These are phyloP conservation scores for Corythornis vintsioides DNA, from an alignment of 2,113 vertebrate genomes.

Conservation along the genomic window DNA sequence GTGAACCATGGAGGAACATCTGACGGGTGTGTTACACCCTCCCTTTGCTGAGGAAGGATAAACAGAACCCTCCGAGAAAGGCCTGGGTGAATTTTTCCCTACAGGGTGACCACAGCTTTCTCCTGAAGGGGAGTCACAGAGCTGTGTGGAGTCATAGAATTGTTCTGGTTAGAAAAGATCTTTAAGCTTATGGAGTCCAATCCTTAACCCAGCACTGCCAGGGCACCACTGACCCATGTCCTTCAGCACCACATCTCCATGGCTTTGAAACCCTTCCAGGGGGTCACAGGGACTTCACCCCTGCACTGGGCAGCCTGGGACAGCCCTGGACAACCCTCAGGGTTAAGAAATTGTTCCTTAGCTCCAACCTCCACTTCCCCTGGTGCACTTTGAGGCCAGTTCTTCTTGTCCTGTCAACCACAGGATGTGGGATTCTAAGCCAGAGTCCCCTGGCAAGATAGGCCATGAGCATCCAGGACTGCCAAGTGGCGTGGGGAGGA, in stretches of 20 bases:
- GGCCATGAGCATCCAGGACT: background rate
- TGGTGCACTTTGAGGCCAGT: background rate
- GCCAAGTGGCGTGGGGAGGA: background rate
- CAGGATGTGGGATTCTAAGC: background rate
- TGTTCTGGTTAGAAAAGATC: background rate
- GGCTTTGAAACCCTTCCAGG: background rate
- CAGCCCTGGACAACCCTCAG: too few relatives aligned
- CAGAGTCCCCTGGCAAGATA: rapidly evolving
- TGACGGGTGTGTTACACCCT: slow-evolving; percentile 80
- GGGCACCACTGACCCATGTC: background rate
- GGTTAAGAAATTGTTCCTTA: slow-evolving; percentile 6
- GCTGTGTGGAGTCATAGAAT: rapidly evolving
- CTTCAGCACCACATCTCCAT: background rate
- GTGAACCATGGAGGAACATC: slow-evolving; percentile 80
- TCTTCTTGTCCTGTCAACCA: background rate
- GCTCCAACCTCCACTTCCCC: too few relatives aligned
- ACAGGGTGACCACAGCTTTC: background rate
- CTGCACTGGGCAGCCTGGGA: too few relatives aligned
- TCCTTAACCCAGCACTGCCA: background rate
- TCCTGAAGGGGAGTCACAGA: background rate
- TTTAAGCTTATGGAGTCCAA: background rate
- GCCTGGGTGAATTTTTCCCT: too few relatives aligned
- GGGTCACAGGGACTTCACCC: background rate
- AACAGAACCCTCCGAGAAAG: rapidly evolving
- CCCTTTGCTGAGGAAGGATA: rapidly evolving